Percentiles rank a stretch among this genome's conserved stretches.
Conservation (phyloP, 2,113 vertebrate species). For the Vombatus ursinus region DNA sequence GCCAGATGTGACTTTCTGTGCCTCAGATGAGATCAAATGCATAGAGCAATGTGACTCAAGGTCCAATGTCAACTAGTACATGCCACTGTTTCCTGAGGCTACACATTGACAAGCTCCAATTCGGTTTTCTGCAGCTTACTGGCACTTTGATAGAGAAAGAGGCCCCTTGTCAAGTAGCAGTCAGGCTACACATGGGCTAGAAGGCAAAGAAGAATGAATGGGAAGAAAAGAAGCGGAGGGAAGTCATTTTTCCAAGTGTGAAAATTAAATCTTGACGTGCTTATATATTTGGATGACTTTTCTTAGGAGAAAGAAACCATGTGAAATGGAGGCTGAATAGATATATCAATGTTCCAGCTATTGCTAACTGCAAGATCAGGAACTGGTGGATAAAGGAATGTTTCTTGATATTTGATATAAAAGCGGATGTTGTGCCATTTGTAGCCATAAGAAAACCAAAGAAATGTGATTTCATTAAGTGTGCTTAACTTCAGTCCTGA, state of each 20-base stretch:
- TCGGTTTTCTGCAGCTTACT: background rate
- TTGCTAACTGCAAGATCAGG: background rate
- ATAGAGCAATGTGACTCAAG: background rate
- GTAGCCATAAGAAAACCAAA: background rate
- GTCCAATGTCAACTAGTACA: background rate
- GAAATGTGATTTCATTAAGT: constrained; percentile 50
- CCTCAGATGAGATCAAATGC: background rate
- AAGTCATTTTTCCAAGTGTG: background rate
- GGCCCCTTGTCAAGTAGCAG: background rate
- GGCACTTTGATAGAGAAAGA: background rate
- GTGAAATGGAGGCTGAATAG: background rate
- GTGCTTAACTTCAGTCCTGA: constrained; percentile 55
- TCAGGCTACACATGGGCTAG: background rate
- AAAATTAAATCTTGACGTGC: background rate
- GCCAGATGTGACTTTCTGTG: background rate
- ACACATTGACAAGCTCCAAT: background rate
- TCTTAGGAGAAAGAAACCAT: background rate
- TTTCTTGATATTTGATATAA: background rate
- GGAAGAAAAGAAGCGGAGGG: background rate
- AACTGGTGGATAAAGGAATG: background rate
- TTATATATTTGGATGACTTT: background rate
- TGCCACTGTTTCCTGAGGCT: constrained; percentile 21
- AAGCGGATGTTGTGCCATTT: constrained; percentile 37
- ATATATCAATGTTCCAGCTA: background rate
- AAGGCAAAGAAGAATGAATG: background rate